phyloP scores from a whole-genome alignment of 2,888 invertebrate species.

The Zonitis immaculata region DNA sequence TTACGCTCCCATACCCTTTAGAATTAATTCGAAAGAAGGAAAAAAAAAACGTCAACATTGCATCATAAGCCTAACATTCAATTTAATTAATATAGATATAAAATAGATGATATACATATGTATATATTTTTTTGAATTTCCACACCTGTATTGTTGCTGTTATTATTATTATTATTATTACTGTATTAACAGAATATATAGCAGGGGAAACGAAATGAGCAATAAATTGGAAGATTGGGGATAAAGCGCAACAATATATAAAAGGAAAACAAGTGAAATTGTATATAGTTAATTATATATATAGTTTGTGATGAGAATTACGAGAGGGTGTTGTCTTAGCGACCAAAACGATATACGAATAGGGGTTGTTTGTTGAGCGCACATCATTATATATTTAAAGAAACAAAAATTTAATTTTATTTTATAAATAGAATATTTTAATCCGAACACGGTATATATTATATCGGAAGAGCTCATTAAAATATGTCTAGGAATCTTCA shows the following conservation, averaged over 20 bases:
- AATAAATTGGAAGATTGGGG: constrained; percentile 29
- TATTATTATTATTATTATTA: too few species aligned
- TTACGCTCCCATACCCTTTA: background rate
- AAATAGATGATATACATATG: too few species aligned
- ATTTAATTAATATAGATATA: too few species aligned
- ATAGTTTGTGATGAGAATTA: too few species aligned
- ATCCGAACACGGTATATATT: background rate
- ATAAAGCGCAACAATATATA: constrained; percentile 28
- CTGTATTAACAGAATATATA: too few species aligned
- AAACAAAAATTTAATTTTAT: background rate
- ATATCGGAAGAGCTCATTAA: constrained; percentile 10
- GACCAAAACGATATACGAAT: constrained; percentile 22
- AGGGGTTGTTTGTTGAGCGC: background rate
- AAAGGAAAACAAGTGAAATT: constrained; percentile 26
- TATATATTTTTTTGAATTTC: too few species aligned
- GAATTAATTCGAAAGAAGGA: constrained; percentile 27
- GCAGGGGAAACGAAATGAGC: constrained; percentile 22
- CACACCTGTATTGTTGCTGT: background rate
- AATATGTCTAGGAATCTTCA: constrained; percentile 7
- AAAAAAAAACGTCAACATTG: background rate
- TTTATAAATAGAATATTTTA: background rate
- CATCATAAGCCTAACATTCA: too few species aligned
- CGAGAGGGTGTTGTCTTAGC: constrained; percentile 32
- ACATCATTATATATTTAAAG: background rate
- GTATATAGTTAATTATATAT: constrained; percentile 31